phyloP scores from a whole-genome alignment of 2,888 invertebrate genomes.

The Dolomedes plantarius region DNA sequence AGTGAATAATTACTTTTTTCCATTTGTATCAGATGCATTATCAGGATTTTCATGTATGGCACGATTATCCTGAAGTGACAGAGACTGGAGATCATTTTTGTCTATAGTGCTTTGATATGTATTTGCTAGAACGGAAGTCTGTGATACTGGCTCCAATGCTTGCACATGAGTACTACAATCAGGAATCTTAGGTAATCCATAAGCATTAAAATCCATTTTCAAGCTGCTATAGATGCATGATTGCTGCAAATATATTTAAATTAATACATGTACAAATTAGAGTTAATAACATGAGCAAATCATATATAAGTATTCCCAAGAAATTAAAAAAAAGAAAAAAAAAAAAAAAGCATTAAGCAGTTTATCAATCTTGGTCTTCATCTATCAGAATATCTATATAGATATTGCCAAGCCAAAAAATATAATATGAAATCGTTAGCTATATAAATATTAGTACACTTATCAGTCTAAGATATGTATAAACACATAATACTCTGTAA shows the following conservation, averaged over 20 bases:
- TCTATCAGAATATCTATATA: too few species aligned
- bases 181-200: conserved; percentile 42
- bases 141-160: conserved; percentile 22
- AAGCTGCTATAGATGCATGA: background rate
- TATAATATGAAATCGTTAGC: too few species aligned
- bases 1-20: conserved; percentile 27
- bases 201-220: conserved; percentile 43
- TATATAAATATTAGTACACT: too few species aligned
- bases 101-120: conserved; percentile 33
- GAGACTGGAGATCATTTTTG: conserved; percentile 39
- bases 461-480: too few species aligned
- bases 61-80: conserved; percentile 28
- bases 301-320: too few species aligned
- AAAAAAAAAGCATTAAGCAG: too few species aligned
- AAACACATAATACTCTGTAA: too few species aligned
- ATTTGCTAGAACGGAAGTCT: background rate
- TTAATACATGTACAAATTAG: too few species aligned
- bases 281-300: too few species aligned
- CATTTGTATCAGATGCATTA: conserved; percentile 29
- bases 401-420: too few species aligned
- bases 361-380: too few species aligned
- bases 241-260: background rate
- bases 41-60: conserved; percentile 52
- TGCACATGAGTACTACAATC: conserved; percentile 28
- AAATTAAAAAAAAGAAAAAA: too few species aligned